These are phyloP conservation scores for Dromaius novaehollandiae DNA, from an alignment of 2,113 vertebrate genomes.

Conservation along the genomic window DNA sequence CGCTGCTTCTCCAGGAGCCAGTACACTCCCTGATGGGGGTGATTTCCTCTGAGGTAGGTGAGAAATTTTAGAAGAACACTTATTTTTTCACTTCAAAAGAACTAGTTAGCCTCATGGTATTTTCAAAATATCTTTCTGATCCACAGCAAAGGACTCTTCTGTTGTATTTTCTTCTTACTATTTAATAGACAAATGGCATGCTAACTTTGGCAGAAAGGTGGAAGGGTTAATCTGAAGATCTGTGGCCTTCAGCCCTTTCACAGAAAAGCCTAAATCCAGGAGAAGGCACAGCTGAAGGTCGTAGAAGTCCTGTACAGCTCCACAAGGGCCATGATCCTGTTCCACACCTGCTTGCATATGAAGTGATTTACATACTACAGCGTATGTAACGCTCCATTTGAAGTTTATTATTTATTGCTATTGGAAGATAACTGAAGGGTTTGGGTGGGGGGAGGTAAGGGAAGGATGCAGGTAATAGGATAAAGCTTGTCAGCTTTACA, in stretches of 20 bases:
- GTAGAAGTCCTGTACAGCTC: rapidly evolving
- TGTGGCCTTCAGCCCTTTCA: neutral
- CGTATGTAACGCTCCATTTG: neutral
- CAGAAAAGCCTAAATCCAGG: rapidly evolving
- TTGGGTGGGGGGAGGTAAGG: neutral
- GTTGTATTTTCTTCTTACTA: neutral
- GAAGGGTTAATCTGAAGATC: neutral
- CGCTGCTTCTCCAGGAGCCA: neutral
- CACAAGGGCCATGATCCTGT: neutral
- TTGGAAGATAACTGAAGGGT: neutral
- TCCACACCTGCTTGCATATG: neutral
- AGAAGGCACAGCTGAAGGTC: neutral
- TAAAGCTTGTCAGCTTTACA: neutral
- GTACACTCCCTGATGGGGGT: neutral
- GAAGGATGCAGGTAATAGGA: neutral
- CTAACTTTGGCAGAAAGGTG: neutral
- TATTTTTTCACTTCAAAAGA: neutral
- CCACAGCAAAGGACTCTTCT: neutral
- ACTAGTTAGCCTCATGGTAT: neutral
- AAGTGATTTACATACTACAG: neutral
- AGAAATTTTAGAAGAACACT: neutral
- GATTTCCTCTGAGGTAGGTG: neutral
- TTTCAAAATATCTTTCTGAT: neutral
- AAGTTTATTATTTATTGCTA: neutral
- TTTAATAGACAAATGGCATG: neutral